phyloP scores from a whole-genome alignment of 2,888 invertebrate species.

The Odontomyia ornata region DNA sequence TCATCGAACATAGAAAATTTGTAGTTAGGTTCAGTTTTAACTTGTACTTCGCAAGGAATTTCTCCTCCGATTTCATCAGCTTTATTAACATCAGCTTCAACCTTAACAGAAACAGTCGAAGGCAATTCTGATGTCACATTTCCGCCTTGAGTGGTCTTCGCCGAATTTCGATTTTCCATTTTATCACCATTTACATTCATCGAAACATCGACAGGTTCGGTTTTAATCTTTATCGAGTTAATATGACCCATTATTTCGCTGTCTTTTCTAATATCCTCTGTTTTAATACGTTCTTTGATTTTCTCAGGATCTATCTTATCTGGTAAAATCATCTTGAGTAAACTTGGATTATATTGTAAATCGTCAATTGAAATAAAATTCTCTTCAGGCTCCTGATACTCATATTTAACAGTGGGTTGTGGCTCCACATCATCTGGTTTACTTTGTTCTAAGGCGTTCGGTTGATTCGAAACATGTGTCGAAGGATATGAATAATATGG shows the following conservation, averaged over 20 bases:
- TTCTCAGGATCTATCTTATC: constrained; percentile 28
- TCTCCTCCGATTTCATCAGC: neutral
- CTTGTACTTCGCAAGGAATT: neutral
- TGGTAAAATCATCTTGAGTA: constrained; percentile 58
- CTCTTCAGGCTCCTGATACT: constrained; percentile 60
- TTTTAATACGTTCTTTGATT: constrained; percentile 51
- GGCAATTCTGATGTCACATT: neutral
- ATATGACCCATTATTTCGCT: neutral
- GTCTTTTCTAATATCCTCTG: constrained; percentile 35
- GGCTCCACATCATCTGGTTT: constrained; percentile 12
- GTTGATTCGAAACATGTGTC: neutral
- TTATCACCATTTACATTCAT: neutral
- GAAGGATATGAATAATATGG: neutral
- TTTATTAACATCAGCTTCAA: neutral
- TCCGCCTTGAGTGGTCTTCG: neutral
- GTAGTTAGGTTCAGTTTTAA: neutral
- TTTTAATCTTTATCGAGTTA: neutral
- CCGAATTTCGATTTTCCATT: neutral
- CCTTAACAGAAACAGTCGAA: neutral
- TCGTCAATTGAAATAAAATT: constrained; percentile 63
- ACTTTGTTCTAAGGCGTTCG: neutral
- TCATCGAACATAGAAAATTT: constrained; percentile 19
- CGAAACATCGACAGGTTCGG: neutral
- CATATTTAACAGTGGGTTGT: constrained; percentile 44
- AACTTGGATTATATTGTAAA: constrained; percentile 59